phyloP scores from a whole-genome alignment of 1,140 invertebrate species.

The Heliconius congener region DNA sequence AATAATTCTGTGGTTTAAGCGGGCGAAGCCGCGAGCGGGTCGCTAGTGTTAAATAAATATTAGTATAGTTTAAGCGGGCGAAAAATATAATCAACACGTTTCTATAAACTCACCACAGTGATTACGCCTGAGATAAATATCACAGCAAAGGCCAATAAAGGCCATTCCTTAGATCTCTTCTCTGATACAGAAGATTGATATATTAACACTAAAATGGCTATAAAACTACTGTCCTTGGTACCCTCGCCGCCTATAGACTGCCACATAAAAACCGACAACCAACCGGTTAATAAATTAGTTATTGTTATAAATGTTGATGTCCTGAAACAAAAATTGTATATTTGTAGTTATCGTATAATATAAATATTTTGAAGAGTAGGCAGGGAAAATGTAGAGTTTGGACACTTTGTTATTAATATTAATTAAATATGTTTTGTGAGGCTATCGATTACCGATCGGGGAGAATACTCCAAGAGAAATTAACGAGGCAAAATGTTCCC shows the following conservation, averaged over 20 bases:
- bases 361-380: too few species aligned
- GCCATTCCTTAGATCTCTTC: conserved; percentile 64
- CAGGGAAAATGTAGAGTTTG: too few species aligned
- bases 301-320: conserved; percentile 62
- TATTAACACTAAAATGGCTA: conserved; percentile 69
- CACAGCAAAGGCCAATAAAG: conserved; percentile 56
- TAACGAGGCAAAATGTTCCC: too few species aligned
- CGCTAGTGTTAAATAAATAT: too few species aligned
- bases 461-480: too few species aligned
- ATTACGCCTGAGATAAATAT: conserved; percentile 66
- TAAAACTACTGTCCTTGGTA: conserved; percentile 61
- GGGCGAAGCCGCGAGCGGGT: too few species aligned
- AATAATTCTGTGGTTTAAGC: too few species aligned
- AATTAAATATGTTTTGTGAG: too few species aligned
- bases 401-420: too few species aligned
- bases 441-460: too few species aligned
- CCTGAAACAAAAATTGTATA: conserved; percentile 51
- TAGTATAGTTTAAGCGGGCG: too few species aligned
- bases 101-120: conserved; percentile 56
- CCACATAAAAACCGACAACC: conserved; percentile 72
- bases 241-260: conserved; percentile 55
- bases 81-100: too few species aligned
- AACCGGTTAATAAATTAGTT: conserved; percentile 63
- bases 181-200: conserved; percentile 71
- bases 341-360: background rate